Evolutionary conservation across 2,888 invertebrate genomes (phyloP), one percentile per base, ranked within the genome.

Genomic region (Heteromyza rotundicornis): DNA sequence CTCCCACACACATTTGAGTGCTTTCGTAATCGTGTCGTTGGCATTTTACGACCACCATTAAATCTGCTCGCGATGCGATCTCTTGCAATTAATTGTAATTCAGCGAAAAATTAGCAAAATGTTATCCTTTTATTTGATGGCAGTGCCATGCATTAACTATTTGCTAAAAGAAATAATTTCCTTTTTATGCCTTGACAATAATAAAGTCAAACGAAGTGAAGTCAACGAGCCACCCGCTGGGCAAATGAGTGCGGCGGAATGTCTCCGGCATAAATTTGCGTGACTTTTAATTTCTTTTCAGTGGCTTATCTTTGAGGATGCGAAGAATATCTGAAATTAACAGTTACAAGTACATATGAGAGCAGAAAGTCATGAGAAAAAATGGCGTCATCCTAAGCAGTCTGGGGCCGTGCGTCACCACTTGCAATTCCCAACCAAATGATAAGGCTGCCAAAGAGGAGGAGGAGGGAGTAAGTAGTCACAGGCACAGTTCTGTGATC

Each of bases 241-340:
- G 64, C 49, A 22, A 55, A 24, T 52, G 47, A 35, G 36, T 35
- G 20, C 36, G 1, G 47, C 70, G 68, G 10, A n/a, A 40, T n/a
- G 47, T 5, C 32, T 10, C 53, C 35, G 19, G 53, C 53, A 35
- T 35, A 53, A 32, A 53, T 35, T 53, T 19, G 59, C 49, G 50
- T 51, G 56, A 44, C 54, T 66, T 61, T 58, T 57, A 40, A 63
- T 59, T 63, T 63, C 47, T 16, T 36, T 19, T 17, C 19, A 14
- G 19, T 5, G 3, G 8, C 47, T 47, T 47, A 47, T 47, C 47
- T 47, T 19, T 17, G 14, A 14, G 3, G 14, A 14, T 17, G 47
- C 47, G 47, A 47, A n/a, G 7, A 40, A 47, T 47, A 47, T 61
- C 66, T 71, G 76, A 73, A 78, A 78, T 78, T 79, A 79, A 79